Evolutionary conservation across 2,113 vertebrate genomes (phyloP).

Genomic region (Syngnathus scovelli): DNA sequence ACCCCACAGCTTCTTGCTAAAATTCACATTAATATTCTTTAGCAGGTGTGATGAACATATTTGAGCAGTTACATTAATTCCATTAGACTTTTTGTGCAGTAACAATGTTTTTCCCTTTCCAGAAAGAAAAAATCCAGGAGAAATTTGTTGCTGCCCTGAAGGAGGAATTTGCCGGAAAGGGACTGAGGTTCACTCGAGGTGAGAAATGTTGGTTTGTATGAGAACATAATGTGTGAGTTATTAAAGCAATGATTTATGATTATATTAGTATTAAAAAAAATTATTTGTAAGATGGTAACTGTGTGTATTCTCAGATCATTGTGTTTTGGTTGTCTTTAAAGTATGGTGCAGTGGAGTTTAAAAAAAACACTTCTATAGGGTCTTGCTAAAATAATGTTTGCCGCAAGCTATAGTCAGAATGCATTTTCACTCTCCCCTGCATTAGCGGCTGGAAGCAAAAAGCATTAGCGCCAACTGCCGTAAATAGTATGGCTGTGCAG

Average conservation of each 20-base stretch:
- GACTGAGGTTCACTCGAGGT: slow-evolving; percentile 91
- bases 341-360: background rate
- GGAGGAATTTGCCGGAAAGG: slow-evolving; percentile 91
- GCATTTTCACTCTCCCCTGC: background rate
- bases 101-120: slow-evolving; percentile 18
- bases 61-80: background rate
- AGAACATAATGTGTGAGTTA: background rate
- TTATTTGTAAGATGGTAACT: background rate
- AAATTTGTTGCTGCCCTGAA: slow-evolving; percentile 93
- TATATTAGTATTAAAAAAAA: background rate
- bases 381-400: background rate
- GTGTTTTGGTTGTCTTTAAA: background rate
- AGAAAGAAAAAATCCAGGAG: slow-evolving; percentile 94
- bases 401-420: background rate
- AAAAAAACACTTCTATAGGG: background rate
- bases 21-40: background rate
- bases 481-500: background rate
- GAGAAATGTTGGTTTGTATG: slow-evolving; percentile 17
- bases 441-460: background rate
- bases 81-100: background rate
- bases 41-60: background rate
- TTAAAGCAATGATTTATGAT: background rate
- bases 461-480: background rate
- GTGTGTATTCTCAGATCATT: too few species aligned
- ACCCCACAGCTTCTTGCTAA: slow-evolving; percentile 10